Evolutionary conservation across 1,140 invertebrate species (phyloP).

Genomic region (Tribolium castaneum): DNA sequence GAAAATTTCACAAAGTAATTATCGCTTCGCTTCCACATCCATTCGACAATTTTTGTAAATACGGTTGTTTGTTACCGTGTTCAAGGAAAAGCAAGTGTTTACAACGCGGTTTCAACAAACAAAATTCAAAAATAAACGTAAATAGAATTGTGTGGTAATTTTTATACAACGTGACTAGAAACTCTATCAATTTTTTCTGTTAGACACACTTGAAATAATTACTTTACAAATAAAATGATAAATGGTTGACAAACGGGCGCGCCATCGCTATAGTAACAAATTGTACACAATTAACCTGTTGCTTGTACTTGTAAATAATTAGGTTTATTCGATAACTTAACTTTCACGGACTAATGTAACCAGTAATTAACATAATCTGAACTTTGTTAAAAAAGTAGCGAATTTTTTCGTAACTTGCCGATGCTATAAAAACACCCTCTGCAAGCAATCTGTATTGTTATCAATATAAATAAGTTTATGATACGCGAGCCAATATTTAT

Average conservation of each 20-base stretch:
- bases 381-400: neutral
- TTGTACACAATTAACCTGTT: slow-evolving; percentile 10
- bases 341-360: no score
- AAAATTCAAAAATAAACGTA: no score
- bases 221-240: no score
- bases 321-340: no score
- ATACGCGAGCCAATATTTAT: slow-evolving; percentile 4
- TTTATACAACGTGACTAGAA: no score
- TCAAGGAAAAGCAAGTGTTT: neutral
- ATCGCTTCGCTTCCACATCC: no score
- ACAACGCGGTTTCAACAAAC: no score
- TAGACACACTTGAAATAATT: no score
- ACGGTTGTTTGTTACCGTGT: neutral
- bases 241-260: neutral
- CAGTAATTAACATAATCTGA: neutral
- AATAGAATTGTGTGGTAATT: no score
- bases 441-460: neutral
- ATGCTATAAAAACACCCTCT: neutral
- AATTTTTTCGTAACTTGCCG: neutral
- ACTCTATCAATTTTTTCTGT: no score
- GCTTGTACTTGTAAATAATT: neutral
- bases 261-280: no score
- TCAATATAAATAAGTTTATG: slow-evolving; percentile 12
- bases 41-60: neutral
- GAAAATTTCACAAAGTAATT: no score